These are phyloP conservation scores for Orchesella cincta DNA, from an alignment of 1,140 invertebrate species.

Conservation along the genomic window DNA sequence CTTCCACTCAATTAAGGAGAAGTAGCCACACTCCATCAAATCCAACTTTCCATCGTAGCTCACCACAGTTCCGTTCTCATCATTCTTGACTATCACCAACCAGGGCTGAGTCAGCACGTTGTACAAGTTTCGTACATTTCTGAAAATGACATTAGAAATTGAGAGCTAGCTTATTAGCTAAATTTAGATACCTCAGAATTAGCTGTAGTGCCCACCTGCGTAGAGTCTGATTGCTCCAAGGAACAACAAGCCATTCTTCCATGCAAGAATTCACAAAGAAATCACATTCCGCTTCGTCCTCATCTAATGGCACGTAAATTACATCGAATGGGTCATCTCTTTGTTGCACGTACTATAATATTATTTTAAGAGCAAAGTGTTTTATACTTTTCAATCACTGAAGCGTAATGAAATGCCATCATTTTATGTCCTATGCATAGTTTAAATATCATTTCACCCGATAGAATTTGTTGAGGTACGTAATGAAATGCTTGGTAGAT, in stretches of 20 bases:
- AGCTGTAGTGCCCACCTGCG: neutral
- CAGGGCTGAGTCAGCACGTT: constrained; percentile 13
- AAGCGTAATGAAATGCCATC: too few relatives aligned
- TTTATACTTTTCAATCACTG: too few relatives aligned
- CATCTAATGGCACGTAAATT: constrained; percentile 13
- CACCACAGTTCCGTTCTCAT: constrained; percentile 7
- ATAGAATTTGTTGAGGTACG: constrained; percentile 29
- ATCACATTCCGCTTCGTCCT: constrained; percentile 21
- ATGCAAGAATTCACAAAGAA: constrained; percentile 24
- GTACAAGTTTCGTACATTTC: constrained; percentile 25
- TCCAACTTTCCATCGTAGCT: constrained; percentile 17
- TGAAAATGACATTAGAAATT: neutral
- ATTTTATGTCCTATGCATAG: neutral
- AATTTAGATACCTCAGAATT: neutral
- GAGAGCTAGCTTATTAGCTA: neutral
- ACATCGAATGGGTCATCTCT: constrained; percentile 1
- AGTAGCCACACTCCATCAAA: constrained; percentile 18
- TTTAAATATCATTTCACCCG: neutral
- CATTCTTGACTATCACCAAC: constrained; percentile 1
- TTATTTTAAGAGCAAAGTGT: too few relatives aligned
- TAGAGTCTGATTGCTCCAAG: constrained; percentile 5
- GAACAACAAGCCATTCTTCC: constrained; percentile 19
- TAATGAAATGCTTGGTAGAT: constrained; percentile 24
- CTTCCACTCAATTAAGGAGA: neutral
- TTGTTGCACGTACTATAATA: constrained; percentile 7